Base-by-base conservation (phyloP, 1,140 invertebrate species). In the Drosophila pseudoobscura region DNA sequence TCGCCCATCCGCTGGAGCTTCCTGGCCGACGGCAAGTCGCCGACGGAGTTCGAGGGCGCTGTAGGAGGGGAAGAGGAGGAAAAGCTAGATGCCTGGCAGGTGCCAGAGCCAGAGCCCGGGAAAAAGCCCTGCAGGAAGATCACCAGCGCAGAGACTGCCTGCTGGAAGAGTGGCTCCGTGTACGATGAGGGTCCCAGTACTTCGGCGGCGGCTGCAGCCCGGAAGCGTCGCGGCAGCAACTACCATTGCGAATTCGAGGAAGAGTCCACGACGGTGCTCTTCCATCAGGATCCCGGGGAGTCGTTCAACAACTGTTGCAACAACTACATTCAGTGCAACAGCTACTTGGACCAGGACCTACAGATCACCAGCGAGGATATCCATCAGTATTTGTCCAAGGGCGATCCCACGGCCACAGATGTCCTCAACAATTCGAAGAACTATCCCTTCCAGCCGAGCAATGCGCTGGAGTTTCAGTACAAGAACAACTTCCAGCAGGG, bases 1-100 rank as follows among this genome's bases (percentile, higher is more conserved):
- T 91, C 90, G 13, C 90, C 90, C 41, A 91, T 91, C 13, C 88
- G 90, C 31, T 91, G 90, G 90, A 91, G 90, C n/a, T 91, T 91
- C 26, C 66, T 91, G 6, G 90, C 90, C 43, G 90, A 90, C 31
- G 90, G 85, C 26, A 77, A 87, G 8, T 90, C 87, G 0, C 90
- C 90, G 0, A 88, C 83, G 0, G 90, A 89, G 4, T 65, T 75
- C 0, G 82, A 87, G 8, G 83, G 83, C 24, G 70, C 78, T 0
- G 77, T 78, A 1, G 80, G 79, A 0, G 79, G 79, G 2, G 61
- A 31, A 15, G 49, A 60, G 6, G 69, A 69, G 49, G 78, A 79
- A 2, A 77, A 77, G 22, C 53, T 69, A 46, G 75, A 83, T 54
- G 80, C 65, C 41, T 89, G 73, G 80, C 69, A 74, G 11, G 54